Base-by-base conservation (phyloP, 2,888 invertebrate genomes). In the Melangyna quadrimaculata region DNA sequence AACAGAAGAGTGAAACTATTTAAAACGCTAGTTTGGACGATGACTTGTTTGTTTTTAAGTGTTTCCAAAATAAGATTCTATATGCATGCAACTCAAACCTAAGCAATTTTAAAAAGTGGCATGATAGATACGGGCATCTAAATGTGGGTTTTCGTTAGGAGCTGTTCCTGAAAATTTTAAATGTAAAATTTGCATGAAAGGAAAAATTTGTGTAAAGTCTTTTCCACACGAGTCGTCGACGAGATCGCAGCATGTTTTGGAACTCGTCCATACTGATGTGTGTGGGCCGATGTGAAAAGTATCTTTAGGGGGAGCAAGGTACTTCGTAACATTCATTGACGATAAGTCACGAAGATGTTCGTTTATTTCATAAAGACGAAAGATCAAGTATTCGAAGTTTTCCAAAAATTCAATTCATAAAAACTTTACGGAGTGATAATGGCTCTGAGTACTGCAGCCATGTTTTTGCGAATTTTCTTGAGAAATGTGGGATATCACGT, bases 241-340 rank as follows among this genome's bases (percentile, higher is more conserved):
- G 2, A n/a, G 43, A 8, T 43, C 43, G 1, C n/a, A 43, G n/a
- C 8, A 43, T 43, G 6, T 43, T 17, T 43, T 17, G 8, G 43
- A 43, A 17, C 43, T 43, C 5, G 8, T 43, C 17, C 43, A 43
- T 4, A 17, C 43, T 8, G 43, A 17, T 43, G 17, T 43, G 2
- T 43, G 78, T 29, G 87, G 87, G n/a, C 87, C 87, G 6, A 86
- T 88, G 37, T 51, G 55, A 8, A 75, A 48, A 10, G 40, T 14
- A 9, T 88, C 87, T 3, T 51, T 63, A 19, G 86, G 84, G 24
- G 83, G 87, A 12, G 69, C 86, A 17, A 59, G 72, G 14, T 88
- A 87, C 61, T 87, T 88, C 22, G 53, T 81, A 0, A 82, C 83
- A 0, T 86, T 87, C 37, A 82, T 88, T 9, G 87, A 88, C 19